Conservation (phyloP, 2,113 vertebrate genomes). For the Syngnathus floridae region DNA sequence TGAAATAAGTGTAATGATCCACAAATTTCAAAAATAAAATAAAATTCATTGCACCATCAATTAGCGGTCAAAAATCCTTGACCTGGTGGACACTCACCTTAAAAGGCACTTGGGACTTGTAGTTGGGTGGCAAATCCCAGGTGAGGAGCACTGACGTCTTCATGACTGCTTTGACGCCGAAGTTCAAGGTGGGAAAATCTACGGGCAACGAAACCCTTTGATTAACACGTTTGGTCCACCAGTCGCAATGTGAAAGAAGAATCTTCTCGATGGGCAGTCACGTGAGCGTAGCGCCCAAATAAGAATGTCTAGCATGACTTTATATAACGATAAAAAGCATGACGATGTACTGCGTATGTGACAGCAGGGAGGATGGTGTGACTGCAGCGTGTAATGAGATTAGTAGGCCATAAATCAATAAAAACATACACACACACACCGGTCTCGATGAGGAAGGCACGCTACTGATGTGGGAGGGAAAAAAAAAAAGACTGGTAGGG, state of each 20-base stretch:
- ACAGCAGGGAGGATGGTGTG: slow-evolving; percentile 47
- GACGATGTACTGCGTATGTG: slow-evolving; percentile 33
- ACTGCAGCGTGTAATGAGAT: slow-evolving; percentile 58
- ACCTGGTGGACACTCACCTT: slow-evolving; percentile 74
- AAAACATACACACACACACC: slow-evolving; percentile 21
- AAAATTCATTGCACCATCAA: no score
- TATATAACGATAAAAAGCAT: slow-evolving; percentile 39
- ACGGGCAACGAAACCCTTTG: slow-evolving; percentile 14
- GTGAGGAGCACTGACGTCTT: slow-evolving; percentile 95
- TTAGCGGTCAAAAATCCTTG: no score
- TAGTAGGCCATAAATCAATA: slow-evolving; percentile 61
- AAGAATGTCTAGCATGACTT: slow-evolving; percentile 6
- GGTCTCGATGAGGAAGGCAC: slow-evolving; percentile 22
- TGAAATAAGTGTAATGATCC: no score
- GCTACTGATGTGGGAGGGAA: background rate
- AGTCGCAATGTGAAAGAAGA: slow-evolving; percentile 15
- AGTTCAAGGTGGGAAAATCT: slow-evolving; percentile 92
- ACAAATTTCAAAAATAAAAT: no score
- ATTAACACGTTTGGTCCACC: slow-evolving; percentile 17
- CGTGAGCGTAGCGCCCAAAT: background rate
- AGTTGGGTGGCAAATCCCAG: slow-evolving; percentile 95
- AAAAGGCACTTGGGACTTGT: slow-evolving; percentile 89
- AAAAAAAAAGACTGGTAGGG: background rate
- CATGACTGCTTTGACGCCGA: slow-evolving; percentile 93
- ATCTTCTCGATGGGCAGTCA: background rate